Base-by-base conservation (phyloP, 1,140 invertebrate species). In the Drosophila dunni region DNA sequence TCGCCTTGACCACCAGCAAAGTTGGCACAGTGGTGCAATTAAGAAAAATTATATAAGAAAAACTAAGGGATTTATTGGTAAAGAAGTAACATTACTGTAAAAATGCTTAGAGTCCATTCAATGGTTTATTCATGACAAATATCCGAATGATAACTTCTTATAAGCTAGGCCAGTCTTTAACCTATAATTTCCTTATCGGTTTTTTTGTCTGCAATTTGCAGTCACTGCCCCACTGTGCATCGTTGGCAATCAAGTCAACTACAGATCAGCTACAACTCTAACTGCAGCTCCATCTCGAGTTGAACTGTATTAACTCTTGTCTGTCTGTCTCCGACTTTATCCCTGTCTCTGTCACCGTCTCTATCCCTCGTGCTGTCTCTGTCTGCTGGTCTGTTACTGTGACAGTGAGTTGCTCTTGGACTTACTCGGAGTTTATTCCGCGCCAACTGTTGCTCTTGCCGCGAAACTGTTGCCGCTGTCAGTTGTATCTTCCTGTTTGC, bases 401-500 rank as follows among this genome's bases (percentile, higher is more conserved):
- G 67, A 75, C 66, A 70, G 66, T 64, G 53, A 70, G 13, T 75
- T 42, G 66, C 29, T 50, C 58, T 75, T 61, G 57, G 50, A 62
- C 40, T 46, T 45, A 48, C 51, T 48, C 38, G 6, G 6, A 40
- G 50, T 53, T 51, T 13, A 20, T 8, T 44, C 48, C 7, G 66
- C 58, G 67, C 72, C 72, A 75, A 75, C 72, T 75, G 72, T 70
- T 86, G 81, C 77, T 63, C 29, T 36, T 38, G 48, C 48, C 20
- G 65, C 79, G 78, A 80, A 29, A 80, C 78, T 80, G 78, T 80
- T 75, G 80, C 79, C 45, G 44, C 51, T 54, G 82, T 86, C 84
- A 84, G 80, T 88, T 80, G 77, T 79, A 88, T 89, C 84, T 89
- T 89, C 85, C 84, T 89, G 84, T 89, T 89, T 89, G 84, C 84